Conservation (phyloP, 2,888 invertebrate species). For the Xestia ashworthii region DNA sequence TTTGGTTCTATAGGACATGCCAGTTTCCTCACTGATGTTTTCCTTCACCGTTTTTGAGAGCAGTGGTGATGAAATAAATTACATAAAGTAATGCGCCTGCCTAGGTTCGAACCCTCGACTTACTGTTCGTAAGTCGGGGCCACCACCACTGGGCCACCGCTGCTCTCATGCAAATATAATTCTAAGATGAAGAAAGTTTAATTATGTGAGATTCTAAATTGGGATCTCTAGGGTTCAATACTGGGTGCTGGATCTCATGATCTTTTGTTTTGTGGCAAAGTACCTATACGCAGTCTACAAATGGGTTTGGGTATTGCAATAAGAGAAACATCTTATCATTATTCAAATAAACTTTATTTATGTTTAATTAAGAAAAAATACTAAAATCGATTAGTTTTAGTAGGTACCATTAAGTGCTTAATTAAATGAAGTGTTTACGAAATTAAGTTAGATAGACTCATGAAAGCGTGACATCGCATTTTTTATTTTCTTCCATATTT, state of each 20-base stretch:
- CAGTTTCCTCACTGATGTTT: too few relatives aligned
- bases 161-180: too few relatives aligned
- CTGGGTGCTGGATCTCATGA: background rate
- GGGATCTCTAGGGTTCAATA: background rate
- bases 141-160: too few relatives aligned
- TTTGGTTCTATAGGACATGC: too few relatives aligned
- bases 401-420: background rate
- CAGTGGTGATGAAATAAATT: too few relatives aligned
- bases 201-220: background rate
- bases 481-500: background rate
- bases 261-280: background rate
- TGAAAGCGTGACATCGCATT: background rate
- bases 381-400: background rate
- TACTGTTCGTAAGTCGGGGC: too few relatives aligned
- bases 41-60: too few relatives aligned
- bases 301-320: background rate
- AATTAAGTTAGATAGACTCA: background rate
- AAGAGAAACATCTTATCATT: background rate
- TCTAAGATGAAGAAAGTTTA: background rate
- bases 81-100: too few relatives aligned
- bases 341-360: conserved; percentile 1
- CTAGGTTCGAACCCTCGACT: too few relatives aligned
- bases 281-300: background rate
- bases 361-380: background rate
- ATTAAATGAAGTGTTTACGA: background rate